These are phyloP conservation scores for Nycticryphes semicollaris DNA, from an alignment of 2,113 vertebrate species.

Conservation along the genomic window DNA sequence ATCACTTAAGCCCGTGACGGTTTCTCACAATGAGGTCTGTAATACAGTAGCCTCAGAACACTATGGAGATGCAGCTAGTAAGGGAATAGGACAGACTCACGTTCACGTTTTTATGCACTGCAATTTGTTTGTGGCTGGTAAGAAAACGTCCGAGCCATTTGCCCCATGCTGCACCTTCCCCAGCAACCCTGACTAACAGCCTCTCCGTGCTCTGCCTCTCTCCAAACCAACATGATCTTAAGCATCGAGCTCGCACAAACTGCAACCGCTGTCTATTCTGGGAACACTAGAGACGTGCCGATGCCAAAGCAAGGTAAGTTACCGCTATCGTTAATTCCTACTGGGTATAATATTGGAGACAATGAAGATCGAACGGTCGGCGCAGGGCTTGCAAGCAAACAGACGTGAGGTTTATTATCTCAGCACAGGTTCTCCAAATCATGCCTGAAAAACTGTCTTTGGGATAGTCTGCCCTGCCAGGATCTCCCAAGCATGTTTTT, in stretches of 20 bases:
- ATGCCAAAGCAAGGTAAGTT: background rate
- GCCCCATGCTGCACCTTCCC: rapidly evolving
- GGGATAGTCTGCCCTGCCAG: background rate
- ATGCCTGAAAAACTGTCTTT: background rate
- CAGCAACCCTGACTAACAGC: background rate
- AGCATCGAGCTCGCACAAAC: rapidly evolving
- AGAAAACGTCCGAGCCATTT: background rate
- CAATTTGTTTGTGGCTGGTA: background rate
- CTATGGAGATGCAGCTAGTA: background rate
- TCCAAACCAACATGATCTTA: background rate
- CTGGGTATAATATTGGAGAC: background rate
- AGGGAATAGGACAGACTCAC: background rate
- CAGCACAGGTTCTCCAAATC: background rate
- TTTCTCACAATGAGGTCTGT: background rate
- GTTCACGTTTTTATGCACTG: rapidly evolving
- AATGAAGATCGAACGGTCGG: background rate
- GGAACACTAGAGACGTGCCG: background rate
- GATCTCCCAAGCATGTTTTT: background rate
- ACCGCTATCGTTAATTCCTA: background rate
- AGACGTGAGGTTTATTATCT: background rate
- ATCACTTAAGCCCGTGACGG: background rate
- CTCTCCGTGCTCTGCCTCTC: background rate
- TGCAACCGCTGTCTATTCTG: background rate
- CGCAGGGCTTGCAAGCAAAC: background rate
- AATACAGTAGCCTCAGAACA: rapidly evolving